phyloP scores from a whole-genome alignment of 2,113 vertebrate species.

The Carassius gibelio region DNA sequence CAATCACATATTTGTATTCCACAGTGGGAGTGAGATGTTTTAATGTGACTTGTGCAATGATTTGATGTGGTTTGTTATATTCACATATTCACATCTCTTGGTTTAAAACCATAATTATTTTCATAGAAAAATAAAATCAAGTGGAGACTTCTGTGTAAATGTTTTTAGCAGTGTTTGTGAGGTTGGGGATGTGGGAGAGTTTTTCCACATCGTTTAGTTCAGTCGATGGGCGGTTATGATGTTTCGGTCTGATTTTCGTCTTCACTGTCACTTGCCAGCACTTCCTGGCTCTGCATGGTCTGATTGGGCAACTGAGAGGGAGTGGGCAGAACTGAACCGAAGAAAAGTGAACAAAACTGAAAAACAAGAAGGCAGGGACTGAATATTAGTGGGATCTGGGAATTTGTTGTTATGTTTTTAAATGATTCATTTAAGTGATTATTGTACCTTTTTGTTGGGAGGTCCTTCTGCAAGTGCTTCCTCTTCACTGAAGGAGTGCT shows the following conservation, averaged over 20 bases:
- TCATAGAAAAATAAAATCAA: constrained; percentile 54
- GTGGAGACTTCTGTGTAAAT: constrained; percentile 42
- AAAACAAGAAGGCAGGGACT: neutral
- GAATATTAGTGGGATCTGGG: neutral
- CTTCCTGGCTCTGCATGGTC: constrained; percentile 74
- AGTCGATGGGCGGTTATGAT: constrained; percentile 9
- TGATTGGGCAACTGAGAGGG: constrained; percentile 69
- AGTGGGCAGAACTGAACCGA: constrained; percentile 82
- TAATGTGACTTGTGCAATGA: constrained; percentile 47
- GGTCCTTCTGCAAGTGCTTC: constrained; percentile 67
- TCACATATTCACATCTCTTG: constrained; percentile 38
- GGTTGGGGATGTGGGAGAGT: neutral
- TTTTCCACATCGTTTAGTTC: constrained; percentile 3
- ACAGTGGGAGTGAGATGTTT: constrained; percentile 18
- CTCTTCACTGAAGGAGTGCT: constrained; percentile 47
- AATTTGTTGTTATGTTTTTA: neutral
- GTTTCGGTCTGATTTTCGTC: constrained; percentile 63
- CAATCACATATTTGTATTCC: neutral
- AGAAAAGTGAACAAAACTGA: constrained; percentile 92
- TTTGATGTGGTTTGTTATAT: constrained; percentile 29
- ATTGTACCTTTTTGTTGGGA: constrained; percentile 75
- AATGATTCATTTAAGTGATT: neutral
- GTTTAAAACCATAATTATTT: constrained; percentile 25
- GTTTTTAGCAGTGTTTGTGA: constrained; percentile 21
- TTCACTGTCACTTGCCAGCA: constrained; percentile 90